phyloP scores from a whole-genome alignment of 2,797 vertebrate genomes.

The Bovichtus variegatus region DNA sequence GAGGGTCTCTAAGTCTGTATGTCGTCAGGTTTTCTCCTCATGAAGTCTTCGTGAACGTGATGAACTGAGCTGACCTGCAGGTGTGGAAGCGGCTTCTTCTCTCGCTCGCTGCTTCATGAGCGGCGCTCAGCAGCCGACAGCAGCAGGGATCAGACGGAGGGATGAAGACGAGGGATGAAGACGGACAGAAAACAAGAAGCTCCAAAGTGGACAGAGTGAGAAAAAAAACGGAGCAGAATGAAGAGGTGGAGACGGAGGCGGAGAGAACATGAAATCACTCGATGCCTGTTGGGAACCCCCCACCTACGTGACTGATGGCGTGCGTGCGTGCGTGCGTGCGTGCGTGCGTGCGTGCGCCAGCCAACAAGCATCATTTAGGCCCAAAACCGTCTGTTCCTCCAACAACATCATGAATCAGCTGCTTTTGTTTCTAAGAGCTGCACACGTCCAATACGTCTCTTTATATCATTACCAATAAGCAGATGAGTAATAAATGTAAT shows the following conservation, averaged over 20 bases:
- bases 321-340: background rate
- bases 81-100: too few relatives aligned
- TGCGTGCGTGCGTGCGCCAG: background rate
- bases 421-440: background rate
- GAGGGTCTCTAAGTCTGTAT: too few relatives aligned
- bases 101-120: too few relatives aligned
- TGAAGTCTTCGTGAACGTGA: too few relatives aligned
- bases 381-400: background rate
- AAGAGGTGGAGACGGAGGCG: background rate
- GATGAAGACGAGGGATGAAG: too few relatives aligned
- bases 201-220: too few relatives aligned
- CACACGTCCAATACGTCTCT: background rate
- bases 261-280: conserved; percentile 16
- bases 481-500: background rate
- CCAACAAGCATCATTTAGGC: background rate
- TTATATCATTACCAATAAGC: background rate
- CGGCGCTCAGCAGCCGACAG: too few relatives aligned
- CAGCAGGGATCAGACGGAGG: too few relatives aligned
- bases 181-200: too few relatives aligned
- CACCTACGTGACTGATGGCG: background rate
- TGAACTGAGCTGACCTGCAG: too few relatives aligned
- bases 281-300: background rate
- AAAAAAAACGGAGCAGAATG: too few relatives aligned
- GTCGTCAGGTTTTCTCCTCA: too few relatives aligned
- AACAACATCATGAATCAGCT: background rate